Evolutionary conservation across 2,113 vertebrate genomes (phyloP).

Genomic region (Cryptomyrus ogoouensis): DNA sequence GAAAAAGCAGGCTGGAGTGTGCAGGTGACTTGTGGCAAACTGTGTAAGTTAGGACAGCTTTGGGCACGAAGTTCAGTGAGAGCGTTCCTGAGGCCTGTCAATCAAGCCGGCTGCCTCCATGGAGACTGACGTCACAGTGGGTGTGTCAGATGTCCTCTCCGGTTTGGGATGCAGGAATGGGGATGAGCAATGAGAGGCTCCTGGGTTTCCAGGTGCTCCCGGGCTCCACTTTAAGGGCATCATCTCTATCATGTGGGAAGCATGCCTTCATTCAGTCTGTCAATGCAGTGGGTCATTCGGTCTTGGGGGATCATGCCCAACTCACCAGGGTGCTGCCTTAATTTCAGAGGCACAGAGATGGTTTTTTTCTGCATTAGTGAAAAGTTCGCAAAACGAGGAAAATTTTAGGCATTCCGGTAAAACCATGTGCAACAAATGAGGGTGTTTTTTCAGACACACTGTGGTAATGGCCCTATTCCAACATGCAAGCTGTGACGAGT

Average conservation of each 20-base stretch:
- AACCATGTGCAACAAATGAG: not conserved
- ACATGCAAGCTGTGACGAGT: not conserved
- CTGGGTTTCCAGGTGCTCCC: slow-evolving; percentile 26
- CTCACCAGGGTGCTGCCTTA: not conserved
- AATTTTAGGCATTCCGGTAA: not conserved
- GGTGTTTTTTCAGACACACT: not conserved
- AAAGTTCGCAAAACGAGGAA: not conserved
- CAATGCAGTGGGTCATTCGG: not conserved
- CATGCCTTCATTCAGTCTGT: not conserved
- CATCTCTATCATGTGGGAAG: not conserved
- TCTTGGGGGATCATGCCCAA: not conserved
- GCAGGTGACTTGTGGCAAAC: not conserved
- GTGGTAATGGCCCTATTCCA: not conserved
- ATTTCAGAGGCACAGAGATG: not conserved
- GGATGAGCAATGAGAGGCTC: slow-evolving; percentile 17
- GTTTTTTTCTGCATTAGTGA: not conserved
- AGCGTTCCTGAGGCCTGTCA: slow-evolving; percentile 48
- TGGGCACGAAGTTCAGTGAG: not conserved
- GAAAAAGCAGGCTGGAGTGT: not conserved
- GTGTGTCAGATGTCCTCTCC: slow-evolving; percentile 27
- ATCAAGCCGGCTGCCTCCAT: slow-evolving; percentile 40
- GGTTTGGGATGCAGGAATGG: slow-evolving; percentile 15
- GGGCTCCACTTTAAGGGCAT: not conserved
- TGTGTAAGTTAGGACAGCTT: slow-evolving; percentile 18
- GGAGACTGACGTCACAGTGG: slow-evolving; percentile 45